phyloP scores from a whole-genome alignment of 2,888 invertebrate species.

The Cerastoderma edule region DNA sequence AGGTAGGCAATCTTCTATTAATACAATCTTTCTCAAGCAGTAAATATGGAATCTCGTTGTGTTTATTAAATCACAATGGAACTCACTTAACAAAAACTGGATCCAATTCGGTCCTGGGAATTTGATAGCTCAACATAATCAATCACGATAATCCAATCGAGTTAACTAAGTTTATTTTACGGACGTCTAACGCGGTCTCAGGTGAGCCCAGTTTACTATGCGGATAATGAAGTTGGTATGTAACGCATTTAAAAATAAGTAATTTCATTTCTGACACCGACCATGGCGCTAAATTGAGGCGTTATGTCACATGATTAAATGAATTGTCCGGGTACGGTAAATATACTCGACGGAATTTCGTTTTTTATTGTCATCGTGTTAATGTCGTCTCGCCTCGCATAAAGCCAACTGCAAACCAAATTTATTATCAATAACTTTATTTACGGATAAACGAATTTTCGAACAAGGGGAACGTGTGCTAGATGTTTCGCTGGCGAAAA shows the following conservation, averaged over 20 bases:
- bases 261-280: conserved; percentile 64
- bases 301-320: conserved; percentile 28
- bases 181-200: conserved; percentile 19
- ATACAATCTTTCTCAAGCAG: not conserved
- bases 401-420: conserved; percentile 50
- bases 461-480: conserved; percentile 34
- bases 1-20: conserved; percentile 60
- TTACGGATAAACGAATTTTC: conserved; percentile 68
- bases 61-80: conserved; percentile 16
- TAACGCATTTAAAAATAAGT: conserved; percentile 60
- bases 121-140: conserved; percentile 18
- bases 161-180: conserved; percentile 24
- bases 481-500: conserved; percentile 35
- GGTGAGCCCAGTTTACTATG: conserved; percentile 14
- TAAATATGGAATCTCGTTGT: not conserved
- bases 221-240: conserved; percentile 49
- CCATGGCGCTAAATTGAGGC: conserved; percentile 24
- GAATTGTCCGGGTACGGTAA: conserved; percentile 13
- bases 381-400: conserved; percentile 13
- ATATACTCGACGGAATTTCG: conserved; percentile 22
- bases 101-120: conserved; percentile 16
- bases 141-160: conserved; percentile 15
- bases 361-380: conserved; percentile 15
- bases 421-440: conserved; percentile 71
- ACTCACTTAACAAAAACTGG: conserved; percentile 18